Evolutionary conservation across 64 coral and sea anemone genomes (phyloP), one percentile per base, ranked within the genome.

Genomic region (Montipora foliosa): DNA sequence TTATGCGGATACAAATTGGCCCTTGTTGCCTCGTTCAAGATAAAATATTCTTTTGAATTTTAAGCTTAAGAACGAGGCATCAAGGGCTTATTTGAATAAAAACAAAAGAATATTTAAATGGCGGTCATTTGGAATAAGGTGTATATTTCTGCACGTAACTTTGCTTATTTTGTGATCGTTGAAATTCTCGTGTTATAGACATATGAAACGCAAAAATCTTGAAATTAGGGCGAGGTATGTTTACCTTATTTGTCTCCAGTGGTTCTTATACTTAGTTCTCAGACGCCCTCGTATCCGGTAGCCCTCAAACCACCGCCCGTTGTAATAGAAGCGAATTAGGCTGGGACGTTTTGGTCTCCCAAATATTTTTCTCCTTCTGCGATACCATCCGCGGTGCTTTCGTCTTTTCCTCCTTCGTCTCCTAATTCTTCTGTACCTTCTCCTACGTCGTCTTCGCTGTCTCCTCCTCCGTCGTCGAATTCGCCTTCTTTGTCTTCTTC

Each of bases 381-480:
- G 16, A n/a, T 71, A 49, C 16, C 25, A 14, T 64, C 8, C 47
- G 49, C 82, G 47, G 7, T 19, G 82, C 13, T 64, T 78, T 6
- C 46, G 15, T 49, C 17, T 49, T 78, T 25, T 24, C 4, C 47
- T 51, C 15, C 46, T 78, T 17, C 76, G 76, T 49, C 44, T 78
- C 14, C 16, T 78, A 45, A 50, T 45, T 46, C 76, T 47, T 48
- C 62, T 84, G 8, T 19, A 64, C 13, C 14, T 15, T 82, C 57
- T 82, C 59, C 76, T 78, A 19, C 76, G 76, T 51, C 66, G 16
- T 86, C 82, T 70, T 72, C 82, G 67, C 25, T 46, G 82, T 47
- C 45, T 12, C 60, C 90, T 81, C 6, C 80, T 68, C 9, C 90
- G 49, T 10, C 90, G 79, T 61, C 49, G 52, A 15, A 44, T 81